These are phyloP conservation scores for Abramis brama DNA, from an alignment of 2,113 vertebrate genomes.

Conservation along the genomic window DNA sequence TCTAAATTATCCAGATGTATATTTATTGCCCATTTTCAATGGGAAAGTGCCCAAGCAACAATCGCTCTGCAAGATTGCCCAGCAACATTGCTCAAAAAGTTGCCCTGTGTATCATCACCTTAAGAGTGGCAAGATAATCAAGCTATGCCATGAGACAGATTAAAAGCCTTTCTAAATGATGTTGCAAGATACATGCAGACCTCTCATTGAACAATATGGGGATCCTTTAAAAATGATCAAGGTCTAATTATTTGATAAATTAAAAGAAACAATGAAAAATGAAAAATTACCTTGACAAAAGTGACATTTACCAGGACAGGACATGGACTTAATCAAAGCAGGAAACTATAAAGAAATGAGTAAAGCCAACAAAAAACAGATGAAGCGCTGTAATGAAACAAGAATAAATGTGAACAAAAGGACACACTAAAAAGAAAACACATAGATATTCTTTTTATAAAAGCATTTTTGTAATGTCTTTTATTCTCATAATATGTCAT, in stretches of 20 bases:
- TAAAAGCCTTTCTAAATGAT: background rate
- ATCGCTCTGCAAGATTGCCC: no score
- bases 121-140: constrained; percentile 16
- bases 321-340: constrained; percentile 65
- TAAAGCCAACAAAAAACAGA: constrained; percentile 56
- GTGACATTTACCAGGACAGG: constrained; percentile 68
- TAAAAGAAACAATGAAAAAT: constrained; percentile 8
- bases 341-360: constrained; percentile 62
- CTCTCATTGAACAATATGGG: background rate
- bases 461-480: background rate
- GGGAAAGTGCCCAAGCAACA: no score
- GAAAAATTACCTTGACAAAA: constrained; percentile 69
- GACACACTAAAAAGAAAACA: background rate
- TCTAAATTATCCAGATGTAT: no score
- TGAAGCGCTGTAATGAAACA: constrained; percentile 11
- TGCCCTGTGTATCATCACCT: no score
- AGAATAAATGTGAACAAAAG: background rate
- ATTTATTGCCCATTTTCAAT: no score
- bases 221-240: background rate
- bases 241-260: background rate
- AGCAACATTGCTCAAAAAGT: no score
- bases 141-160: background rate
- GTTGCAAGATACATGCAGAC: background rate
- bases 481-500: background rate
- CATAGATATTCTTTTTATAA: background rate